A percentile compares a stretch with the other conserved stretches of the same genome.
Evolutionary conservation across 1,140 invertebrate genomes (phyloP).

Genomic region (Pseudachorutes palmiensis): DNA sequence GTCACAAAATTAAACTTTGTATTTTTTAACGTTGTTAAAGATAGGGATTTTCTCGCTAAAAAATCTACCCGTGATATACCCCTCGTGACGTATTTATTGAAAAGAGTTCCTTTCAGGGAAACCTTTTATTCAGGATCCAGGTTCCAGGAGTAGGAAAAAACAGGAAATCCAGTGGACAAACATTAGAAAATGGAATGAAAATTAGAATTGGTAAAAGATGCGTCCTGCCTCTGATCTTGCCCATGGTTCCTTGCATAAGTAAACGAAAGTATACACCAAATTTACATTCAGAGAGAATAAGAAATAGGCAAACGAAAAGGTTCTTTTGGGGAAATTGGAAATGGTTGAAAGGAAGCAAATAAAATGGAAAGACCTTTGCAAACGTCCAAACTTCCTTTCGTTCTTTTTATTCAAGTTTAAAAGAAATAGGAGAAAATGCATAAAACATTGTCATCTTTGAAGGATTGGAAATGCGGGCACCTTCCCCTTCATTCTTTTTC

Average conservation of each 20-base stretch:
- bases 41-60: too few species aligned
- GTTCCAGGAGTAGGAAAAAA: constrained; percentile 3
- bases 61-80: too few species aligned
- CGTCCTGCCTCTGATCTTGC: neutral
- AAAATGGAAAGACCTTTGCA: constrained; percentile 7
- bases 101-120: too few species aligned
- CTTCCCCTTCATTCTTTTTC: constrained; percentile 10
- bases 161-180: constrained; percentile 14
- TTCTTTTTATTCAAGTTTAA: constrained; percentile 1
- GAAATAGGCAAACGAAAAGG: neutral
- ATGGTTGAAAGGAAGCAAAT: constrained; percentile 14
- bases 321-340: constrained; percentile 6
- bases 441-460: constrained; percentile 39
- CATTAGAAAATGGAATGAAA: constrained; percentile 15
- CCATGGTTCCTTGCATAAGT: neutral
- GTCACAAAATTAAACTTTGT: too few species aligned
- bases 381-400: neutral
- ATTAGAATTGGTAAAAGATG: constrained; percentile 31
- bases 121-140: neutral
- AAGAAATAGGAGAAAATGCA: constrained; percentile 32
- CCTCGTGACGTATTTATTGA: too few species aligned
- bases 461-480: constrained; percentile 26
- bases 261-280: neutral
- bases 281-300: neutral
- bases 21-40: too few species aligned